These are phyloP conservation scores for Cephus runcator DNA, from an alignment of 2,888 invertebrate species.

Conservation along the genomic window DNA sequence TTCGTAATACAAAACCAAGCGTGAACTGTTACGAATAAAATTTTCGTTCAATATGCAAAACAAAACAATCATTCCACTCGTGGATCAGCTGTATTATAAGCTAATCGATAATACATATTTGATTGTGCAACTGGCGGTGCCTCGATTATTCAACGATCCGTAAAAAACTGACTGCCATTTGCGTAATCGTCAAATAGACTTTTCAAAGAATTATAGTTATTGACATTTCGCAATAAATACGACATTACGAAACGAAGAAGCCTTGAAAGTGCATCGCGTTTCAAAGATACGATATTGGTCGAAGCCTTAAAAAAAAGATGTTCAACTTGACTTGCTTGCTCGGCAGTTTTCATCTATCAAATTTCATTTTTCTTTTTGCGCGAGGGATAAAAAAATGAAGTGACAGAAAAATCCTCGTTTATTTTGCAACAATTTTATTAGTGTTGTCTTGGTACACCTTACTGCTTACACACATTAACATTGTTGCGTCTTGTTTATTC, in stretches of 20 bases:
- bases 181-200: not conserved
- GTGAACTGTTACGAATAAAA: not conserved
- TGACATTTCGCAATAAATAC: not conserved
- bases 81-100: not conserved
- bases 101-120: not conserved
- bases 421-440: constrained; percentile 26
- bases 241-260: not conserved
- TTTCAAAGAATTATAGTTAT: not conserved
- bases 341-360: not conserved
- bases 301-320: not conserved
- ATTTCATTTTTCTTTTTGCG: not conserved
- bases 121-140: not conserved
- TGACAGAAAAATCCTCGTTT: not conserved
- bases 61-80: not conserved
- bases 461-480: constrained; percentile 24
- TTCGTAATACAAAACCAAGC: not conserved
- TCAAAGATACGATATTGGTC: not conserved
- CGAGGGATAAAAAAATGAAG: not conserved
- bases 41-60: not conserved
- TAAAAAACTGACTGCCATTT: not conserved
- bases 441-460: constrained; percentile 20
- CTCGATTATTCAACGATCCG: not conserved
- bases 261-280: not conserved
- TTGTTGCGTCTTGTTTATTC: constrained; percentile 4
- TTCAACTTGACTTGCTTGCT: too few species aligned